Conservation (phyloP, 2,888 invertebrate species). For the Melipona beecheii region DNA sequence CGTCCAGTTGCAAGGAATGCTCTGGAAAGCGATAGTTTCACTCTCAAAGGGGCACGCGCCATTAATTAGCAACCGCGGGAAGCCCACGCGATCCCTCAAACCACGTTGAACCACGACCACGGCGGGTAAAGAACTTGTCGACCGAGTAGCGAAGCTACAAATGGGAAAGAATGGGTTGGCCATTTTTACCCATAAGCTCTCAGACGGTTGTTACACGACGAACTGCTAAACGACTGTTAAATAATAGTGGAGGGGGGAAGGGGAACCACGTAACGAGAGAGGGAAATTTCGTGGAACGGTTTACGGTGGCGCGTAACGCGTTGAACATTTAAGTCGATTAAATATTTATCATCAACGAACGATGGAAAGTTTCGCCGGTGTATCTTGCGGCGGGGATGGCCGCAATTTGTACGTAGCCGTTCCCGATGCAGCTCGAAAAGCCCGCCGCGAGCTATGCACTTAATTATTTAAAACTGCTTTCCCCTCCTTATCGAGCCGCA, state of each 20-base stretch:
- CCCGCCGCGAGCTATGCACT: slow-evolving; percentile 33
- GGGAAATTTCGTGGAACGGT: slow-evolving; percentile 1
- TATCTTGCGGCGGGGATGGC: slow-evolving; percentile 32
- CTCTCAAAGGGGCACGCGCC: too few relatives aligned
- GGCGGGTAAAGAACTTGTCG: not conserved
- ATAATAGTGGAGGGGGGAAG: too few relatives aligned
- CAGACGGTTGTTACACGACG: not conserved
- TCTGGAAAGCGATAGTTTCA: too few relatives aligned
- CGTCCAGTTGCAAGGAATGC: too few relatives aligned
- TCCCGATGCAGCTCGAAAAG: slow-evolving; percentile 28
- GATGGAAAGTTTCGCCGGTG: slow-evolving; percentile 40
- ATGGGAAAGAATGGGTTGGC: not conserved
- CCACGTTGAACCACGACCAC: not conserved
- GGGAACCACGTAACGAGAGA: not conserved
- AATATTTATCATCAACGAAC: slow-evolving; percentile 55
- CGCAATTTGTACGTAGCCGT: slow-evolving; percentile 39
- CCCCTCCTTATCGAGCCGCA: slow-evolving; percentile 47
- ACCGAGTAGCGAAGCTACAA: not conserved
- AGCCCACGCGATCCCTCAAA: slow-evolving; percentile 1
- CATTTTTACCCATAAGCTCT: not conserved
- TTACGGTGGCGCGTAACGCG: slow-evolving; percentile 1
- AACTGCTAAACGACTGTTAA: not conserved
- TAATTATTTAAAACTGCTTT: slow-evolving; percentile 55
- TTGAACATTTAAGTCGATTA: slow-evolving; percentile 44
- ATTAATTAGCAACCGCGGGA: slow-evolving; percentile 3